Evolutionary conservation across 2,797 vertebrate genomes (phyloP), one percentile per base, ranked within the genome.

Genomic region (Prunella strophiata): DNA sequence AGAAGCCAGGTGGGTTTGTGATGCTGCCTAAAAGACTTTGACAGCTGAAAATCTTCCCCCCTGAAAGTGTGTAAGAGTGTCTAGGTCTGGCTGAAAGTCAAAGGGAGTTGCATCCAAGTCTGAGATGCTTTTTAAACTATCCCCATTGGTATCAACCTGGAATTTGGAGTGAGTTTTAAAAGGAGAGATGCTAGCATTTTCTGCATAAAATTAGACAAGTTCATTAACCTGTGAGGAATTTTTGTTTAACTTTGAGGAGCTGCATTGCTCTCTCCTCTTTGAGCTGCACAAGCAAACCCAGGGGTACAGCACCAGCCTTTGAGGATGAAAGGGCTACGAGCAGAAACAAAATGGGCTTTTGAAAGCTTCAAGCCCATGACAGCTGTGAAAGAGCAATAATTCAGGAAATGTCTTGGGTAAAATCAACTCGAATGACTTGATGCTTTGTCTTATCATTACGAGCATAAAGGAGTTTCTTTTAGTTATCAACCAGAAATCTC

Each of bases 391-490:
- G 84, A 93, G 96, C 97, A 97, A 94, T 95, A 96, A 97, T 81
- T 97, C 96, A 97, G 23, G n/a, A 89, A 84, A 82, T 78, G 94
- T 98, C 98, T 97, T 85, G 92, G 97, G 97, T 97, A 97, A 95
- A 96, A 94, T 70, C 94, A 94, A 55, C 91, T 90, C 43, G 0
- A 92, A 95, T 95, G 91, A 92, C 75, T 82, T 54, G 92, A 96
- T 91, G 97, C 96, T 96, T 94, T 94, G 90, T 97, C 97, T 97
- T 98, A 97, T 97, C 97, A 97, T 97, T 97, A 96, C 48, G 83
- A 95, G 93, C 94, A 97, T 97, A 96, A 98, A 98, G 97, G 91
- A 93, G 55, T 94, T 97, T 96, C 94, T 98, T 97, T 97, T 92
- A 97, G 96, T 96, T 97, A 96, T 97, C 96, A 96, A 59, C 96